A percentile compares a stretch with the other conserved stretches of the same genome.
phyloP scores from a whole-genome alignment of 2,113 vertebrate genomes.

The Pedetes capensis region DNA sequence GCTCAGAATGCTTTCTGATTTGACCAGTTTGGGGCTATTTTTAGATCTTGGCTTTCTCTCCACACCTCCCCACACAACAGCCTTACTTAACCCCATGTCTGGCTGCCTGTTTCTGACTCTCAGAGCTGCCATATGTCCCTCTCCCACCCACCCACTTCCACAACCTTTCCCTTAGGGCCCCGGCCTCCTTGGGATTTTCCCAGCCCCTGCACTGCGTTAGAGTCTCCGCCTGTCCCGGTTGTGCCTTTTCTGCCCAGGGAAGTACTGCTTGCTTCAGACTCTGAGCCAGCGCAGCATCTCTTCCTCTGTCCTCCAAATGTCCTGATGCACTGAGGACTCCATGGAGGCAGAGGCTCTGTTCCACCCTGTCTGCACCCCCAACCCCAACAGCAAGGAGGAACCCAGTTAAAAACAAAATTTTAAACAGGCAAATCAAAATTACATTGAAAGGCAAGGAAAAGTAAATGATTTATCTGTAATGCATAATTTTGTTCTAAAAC shows the following conservation, averaged over 20 bases:
- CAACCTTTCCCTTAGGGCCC: background rate
- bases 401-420: too few relatives aligned
- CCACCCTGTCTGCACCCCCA: background rate
- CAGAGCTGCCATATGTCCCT: background rate
- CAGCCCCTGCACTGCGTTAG: background rate
- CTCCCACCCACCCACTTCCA: background rate
- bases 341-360: background rate
- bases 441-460: background rate
- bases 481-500: background rate
- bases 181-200: background rate
- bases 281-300: background rate
- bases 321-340: background rate
- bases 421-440: constrained; percentile 4
- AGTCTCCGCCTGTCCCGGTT: background rate
- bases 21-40: background rate
- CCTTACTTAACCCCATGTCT: background rate
- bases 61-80: background rate
- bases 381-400: background rate
- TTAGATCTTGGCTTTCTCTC: constrained; percentile 1
- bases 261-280: background rate
- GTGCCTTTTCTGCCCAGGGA: background rate
- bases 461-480: background rate
- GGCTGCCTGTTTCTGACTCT: background rate
- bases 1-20: background rate
- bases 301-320: background rate